These are phyloP conservation scores for Serinus canaria DNA, from an alignment of 2,113 vertebrate species.

Conservation along the genomic window DNA sequence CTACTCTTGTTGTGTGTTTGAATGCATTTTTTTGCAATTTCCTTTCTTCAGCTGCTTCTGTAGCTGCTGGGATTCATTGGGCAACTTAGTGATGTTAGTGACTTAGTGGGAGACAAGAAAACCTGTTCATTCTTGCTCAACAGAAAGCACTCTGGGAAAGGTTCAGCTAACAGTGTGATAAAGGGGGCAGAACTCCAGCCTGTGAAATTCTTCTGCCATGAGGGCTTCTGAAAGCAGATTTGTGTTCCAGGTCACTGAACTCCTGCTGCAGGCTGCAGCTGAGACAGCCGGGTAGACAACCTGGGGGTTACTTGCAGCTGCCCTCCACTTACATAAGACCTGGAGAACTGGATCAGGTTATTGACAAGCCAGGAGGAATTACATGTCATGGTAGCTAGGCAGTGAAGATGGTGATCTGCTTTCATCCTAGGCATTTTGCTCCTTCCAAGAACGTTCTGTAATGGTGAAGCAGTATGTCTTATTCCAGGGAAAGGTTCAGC, in stretches of 20 bases:
- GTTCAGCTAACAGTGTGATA: not conserved
- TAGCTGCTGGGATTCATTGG: not conserved
- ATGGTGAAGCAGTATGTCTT: not conserved
- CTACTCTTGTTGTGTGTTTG: not conserved
- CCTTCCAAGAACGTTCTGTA: not conserved
- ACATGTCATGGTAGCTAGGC: not conserved
- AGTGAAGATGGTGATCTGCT: not conserved
- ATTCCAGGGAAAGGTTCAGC: not conserved
- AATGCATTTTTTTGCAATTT: not conserved
- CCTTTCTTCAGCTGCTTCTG: not conserved
- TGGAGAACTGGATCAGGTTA: not conserved
- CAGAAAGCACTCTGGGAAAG: not conserved
- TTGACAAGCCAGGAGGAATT: not conserved
- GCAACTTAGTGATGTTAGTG: not conserved
- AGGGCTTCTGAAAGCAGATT: not conserved
- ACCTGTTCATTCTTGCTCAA: not conserved
- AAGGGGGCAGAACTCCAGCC: not conserved
- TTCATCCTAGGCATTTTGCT: not conserved
- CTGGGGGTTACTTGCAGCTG: not conserved
- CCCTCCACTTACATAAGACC: not conserved
- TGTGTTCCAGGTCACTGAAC: not conserved
- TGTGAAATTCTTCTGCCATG: not conserved
- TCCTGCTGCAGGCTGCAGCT: rapidly evolving
- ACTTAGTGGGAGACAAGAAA: not conserved
- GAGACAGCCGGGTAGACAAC: not conserved